Base-by-base conservation (phyloP, 2,797 vertebrate genomes). In the Syngnathus acus region DNA sequence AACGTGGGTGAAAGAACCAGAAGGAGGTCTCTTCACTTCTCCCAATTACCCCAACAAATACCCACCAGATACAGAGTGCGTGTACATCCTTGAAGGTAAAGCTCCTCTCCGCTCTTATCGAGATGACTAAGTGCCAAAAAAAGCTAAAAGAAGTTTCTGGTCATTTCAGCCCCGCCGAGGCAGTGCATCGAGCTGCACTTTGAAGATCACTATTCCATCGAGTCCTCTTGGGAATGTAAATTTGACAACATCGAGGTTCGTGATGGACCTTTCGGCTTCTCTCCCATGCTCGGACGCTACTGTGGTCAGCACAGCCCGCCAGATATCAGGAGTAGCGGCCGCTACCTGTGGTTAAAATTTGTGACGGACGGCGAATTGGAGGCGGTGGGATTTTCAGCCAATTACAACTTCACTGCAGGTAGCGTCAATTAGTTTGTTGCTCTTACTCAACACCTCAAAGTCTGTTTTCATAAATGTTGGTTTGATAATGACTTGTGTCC, bases 141-240 rank as follows among this genome's bases (percentile, higher is more conserved):
- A 67, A 75, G 53, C 7, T 48, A 16, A 64, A 50, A 50, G 45
- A 47, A 26, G 57, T 59, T 39, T 6, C 84, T 83, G 86, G 51
- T 78, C 73, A 32, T 79, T 87, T 54, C 81, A 99, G 97, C 97
- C 75, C 93, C 95, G 60, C 96, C 97, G 58, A 94, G 96, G 89
- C 97, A 98, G 91, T 98, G 97, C 78, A 99, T 98, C 73, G 95
- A 99, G 88, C 93, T 99, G 64, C 94, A 95, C 81, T 99, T 99
- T 84, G 95, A 97, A 87, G 95, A 97, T 89, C 96, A 94, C 77
- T 99, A 98, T 85, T 98, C 97, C 64, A 94, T 99, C 74, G 97
- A 99, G 81, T 94, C 97, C 69, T 99, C 97, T 74, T 99, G 97
- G 97, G 96, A 99, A 89, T 99, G 97, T 92, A 99, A 99, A 94